Evolutionary conservation across 2,888 invertebrate species (phyloP).

Genomic region (Gastrophysa polygoni): DNA sequence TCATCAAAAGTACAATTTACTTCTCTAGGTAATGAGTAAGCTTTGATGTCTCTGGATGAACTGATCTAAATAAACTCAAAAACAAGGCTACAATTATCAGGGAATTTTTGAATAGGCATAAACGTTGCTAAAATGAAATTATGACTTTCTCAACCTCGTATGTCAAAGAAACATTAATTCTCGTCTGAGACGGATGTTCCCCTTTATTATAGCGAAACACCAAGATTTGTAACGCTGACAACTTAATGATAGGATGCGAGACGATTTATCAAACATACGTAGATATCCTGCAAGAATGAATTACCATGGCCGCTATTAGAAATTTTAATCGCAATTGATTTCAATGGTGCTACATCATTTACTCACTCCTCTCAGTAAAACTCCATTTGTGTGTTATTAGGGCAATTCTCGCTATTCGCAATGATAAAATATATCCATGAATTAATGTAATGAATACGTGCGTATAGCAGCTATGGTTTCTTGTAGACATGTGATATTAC

Average conservation of each 20-base stretch:
- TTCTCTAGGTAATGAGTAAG: background rate
- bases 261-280: slow-evolving; percentile 5
- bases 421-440: slow-evolving; percentile 18
- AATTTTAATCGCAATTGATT: slow-evolving; percentile 34
- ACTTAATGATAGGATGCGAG: background rate
- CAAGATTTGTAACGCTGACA: background rate
- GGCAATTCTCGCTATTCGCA: slow-evolving; percentile 23
- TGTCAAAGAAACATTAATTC: background rate
- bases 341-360: slow-evolving; percentile 30
- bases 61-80: too few relatives aligned
- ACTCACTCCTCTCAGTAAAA: slow-evolving; percentile 24
- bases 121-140: too few relatives aligned
- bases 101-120: too few relatives aligned
- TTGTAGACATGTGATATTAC: too few relatives aligned
- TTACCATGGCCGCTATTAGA: slow-evolving; percentile 15
- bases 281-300: background rate
- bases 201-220: background rate
- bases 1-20: background rate
- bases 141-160: too few relatives aligned
- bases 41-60: background rate
- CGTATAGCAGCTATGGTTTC: background rate
- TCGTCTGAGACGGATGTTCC: background rate
- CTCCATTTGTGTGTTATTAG: slow-evolving; percentile 28
- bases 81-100: too few relatives aligned
- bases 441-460: slow-evolving; percentile 1